These are phyloP conservation scores for Cydia fagiglandana DNA, from an alignment of 1,140 invertebrate genomes.

Conservation along the genomic window DNA sequence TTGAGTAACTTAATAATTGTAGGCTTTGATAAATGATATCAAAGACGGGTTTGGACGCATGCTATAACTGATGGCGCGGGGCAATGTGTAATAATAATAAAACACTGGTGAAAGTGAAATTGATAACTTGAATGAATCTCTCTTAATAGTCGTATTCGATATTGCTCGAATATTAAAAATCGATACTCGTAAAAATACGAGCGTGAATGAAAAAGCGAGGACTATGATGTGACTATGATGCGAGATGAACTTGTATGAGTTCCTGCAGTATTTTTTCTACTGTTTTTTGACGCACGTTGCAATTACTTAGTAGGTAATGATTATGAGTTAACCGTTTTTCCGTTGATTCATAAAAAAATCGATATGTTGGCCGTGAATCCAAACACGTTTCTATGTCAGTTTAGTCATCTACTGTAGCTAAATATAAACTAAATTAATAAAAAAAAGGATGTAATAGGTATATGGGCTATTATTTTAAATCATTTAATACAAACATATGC, in stretches of 20 bases:
- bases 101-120: constrained; percentile 36
- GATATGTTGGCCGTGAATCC: not conserved
- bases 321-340: no score
- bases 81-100: not conserved
- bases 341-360: no score
- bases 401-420: no score
- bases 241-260: no score
- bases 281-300: no score
- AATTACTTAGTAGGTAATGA: no score
- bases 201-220: not conserved
- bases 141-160: constrained; percentile 15
- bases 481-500: no score
- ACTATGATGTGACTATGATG: not conserved
- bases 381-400: not conserved
- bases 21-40: not conserved
- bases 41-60: not conserved
- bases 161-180: not conserved
- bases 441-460: no score
- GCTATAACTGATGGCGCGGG: not conserved
- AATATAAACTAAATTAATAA: no score
- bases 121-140: constrained; percentile 17
- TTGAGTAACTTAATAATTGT: not conserved
- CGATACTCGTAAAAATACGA: not conserved
- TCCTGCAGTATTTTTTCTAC: no score
- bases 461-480: not conserved